These are phyloP conservation scores for Synergus gifuensis DNA, from an alignment of 2,888 invertebrate genomes.

Conservation along the genomic window DNA sequence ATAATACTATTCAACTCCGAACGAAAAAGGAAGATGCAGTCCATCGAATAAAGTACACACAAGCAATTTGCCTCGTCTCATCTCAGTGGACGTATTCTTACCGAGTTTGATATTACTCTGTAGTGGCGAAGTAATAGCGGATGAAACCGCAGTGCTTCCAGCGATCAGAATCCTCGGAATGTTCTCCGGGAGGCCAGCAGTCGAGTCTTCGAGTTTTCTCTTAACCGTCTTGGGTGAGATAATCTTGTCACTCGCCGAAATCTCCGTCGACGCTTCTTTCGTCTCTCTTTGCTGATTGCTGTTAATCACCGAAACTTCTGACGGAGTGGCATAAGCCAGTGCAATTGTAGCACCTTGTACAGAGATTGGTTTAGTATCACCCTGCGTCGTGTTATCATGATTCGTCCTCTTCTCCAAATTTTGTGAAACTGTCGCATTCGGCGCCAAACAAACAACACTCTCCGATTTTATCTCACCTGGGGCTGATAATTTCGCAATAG, in stretches of 20 bases:
- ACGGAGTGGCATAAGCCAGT: slow-evolving; percentile 68
- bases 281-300: slow-evolving; percentile 61
- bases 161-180: slow-evolving; percentile 59
- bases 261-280: slow-evolving; percentile 65
- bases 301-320: slow-evolving; percentile 63
- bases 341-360: slow-evolving; percentile 70
- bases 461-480: slow-evolving; percentile 65
- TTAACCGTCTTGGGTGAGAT: slow-evolving; percentile 72
- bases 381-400: slow-evolving; percentile 52
- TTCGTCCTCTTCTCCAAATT: slow-evolving; percentile 47
- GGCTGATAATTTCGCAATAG: slow-evolving; percentile 68
- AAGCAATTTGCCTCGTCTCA: slow-evolving; percentile 33
- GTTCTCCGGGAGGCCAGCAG: slow-evolving; percentile 55
- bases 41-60: slow-evolving; percentile 31
- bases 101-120: slow-evolving; percentile 70
- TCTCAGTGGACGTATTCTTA: slow-evolving; percentile 57
- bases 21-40: slow-evolving; percentile 42
- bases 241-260: slow-evolving; percentile 65
- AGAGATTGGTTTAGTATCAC: slow-evolving; percentile 63
- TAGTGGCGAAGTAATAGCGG: slow-evolving; percentile 61
- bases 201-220: slow-evolving; percentile 70
- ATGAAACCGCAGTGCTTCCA: slow-evolving; percentile 60
- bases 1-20: slow-evolving; percentile 18
- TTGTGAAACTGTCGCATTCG: slow-evolving; percentile 48
- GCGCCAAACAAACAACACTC: slow-evolving; percentile 69